These are phyloP conservation scores for Arrhopalites spinosus DNA, from an alignment of 2,888 invertebrate genomes.

Conservation along the genomic window DNA sequence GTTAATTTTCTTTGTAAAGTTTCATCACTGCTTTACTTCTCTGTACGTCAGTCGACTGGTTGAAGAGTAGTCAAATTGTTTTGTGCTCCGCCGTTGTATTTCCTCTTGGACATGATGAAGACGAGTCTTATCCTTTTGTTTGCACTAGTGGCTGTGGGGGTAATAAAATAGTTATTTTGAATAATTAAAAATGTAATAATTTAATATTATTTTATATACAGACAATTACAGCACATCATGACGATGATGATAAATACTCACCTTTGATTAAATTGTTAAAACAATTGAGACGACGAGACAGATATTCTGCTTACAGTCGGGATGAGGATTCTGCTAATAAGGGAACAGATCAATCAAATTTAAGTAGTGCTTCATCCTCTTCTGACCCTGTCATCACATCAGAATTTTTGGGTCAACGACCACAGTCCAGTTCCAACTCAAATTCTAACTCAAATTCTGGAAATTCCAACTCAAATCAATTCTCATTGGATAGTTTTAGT, in stretches of 20 bases:
- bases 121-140: too few species aligned
- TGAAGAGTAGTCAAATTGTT: too few species aligned
- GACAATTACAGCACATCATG: neutral
- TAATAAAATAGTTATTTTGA: too few species aligned
- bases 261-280: constrained; percentile 24
- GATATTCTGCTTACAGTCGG: neutral
- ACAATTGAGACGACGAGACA: constrained; percentile 10
- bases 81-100: too few species aligned
- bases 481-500: neutral
- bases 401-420: constrained; percentile 26
- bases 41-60: too few species aligned
- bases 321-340: neutral
- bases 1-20: too few species aligned
- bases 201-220: too few species aligned
- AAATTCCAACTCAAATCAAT: neutral
- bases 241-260: constrained; percentile 14
- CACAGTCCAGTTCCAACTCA: neutral
- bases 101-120: too few species aligned
- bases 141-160: too few species aligned
- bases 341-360: neutral
- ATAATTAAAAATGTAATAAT: too few species aligned
- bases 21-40: too few species aligned
- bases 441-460: neutral
- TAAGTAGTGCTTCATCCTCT: neutral
- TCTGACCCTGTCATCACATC: constrained; percentile 13